Conservation (phyloP, 2,797 vertebrate genomes). For the Manis pentadactyla region DNA sequence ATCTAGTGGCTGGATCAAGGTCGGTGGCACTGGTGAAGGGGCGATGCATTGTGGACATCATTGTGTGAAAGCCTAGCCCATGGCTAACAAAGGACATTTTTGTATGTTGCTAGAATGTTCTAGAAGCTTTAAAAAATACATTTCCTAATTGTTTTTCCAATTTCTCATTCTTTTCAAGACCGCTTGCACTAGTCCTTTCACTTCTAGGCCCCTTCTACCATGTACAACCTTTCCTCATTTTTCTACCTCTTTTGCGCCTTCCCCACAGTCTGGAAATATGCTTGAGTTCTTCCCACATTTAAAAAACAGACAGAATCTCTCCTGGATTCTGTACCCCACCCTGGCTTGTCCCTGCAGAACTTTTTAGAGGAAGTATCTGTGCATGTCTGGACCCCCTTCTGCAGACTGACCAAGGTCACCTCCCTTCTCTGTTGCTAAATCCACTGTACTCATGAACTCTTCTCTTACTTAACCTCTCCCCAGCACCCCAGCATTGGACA, state of each 20-base stretch:
- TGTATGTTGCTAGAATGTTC: not conserved
- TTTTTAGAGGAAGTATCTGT: not conserved
- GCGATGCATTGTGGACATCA: not conserved
- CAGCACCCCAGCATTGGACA: no score
- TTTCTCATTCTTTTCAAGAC: not conserved
- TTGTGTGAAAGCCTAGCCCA: not conserved
- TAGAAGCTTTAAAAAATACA: not conserved
- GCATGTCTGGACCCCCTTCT: not conserved
- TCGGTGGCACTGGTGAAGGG: not conserved
- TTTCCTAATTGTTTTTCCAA: not conserved
- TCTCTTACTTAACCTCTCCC: not conserved
- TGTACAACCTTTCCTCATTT: not conserved
- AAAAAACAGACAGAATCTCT: not conserved
- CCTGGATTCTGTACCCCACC: not conserved
- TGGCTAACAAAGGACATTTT: not conserved
- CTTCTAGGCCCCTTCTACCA: not conserved
- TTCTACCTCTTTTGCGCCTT: not conserved
- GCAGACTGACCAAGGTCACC: not conserved
- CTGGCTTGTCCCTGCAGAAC: not conserved
- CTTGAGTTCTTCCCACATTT: not conserved
- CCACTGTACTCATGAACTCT: not conserved
- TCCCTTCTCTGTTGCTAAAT: not conserved
- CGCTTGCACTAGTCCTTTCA: not conserved
- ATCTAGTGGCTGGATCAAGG: not conserved
- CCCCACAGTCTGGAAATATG: not conserved